phyloP scores from a whole-genome alignment of 2,797 vertebrate species.

The Siniperca undulata region DNA sequence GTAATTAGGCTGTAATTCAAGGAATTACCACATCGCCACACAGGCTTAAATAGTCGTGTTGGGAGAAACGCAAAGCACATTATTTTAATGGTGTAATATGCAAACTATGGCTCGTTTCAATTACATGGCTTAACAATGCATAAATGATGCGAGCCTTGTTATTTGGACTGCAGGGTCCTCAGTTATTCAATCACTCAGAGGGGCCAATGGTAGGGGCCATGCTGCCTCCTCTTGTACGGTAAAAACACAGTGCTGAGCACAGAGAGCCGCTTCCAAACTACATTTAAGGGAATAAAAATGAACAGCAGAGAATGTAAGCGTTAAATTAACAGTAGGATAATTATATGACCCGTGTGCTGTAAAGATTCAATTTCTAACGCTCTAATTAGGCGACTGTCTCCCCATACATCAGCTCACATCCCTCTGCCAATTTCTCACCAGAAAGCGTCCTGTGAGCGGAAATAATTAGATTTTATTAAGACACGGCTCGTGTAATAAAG shows the following conservation, averaged over 20 bases:
- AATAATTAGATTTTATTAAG: slow-evolving; percentile 88
- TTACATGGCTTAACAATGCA: slow-evolving; percentile 99
- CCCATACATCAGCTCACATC: slow-evolving; percentile 96
- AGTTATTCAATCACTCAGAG: slow-evolving; percentile 93
- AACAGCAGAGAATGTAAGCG: slow-evolving; percentile 98
- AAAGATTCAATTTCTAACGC: slow-evolving; percentile 99
- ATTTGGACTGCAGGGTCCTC: slow-evolving; percentile 92
- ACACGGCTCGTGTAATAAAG: slow-evolving; percentile 81
- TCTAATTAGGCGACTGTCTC: slow-evolving; percentile 98
- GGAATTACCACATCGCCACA: slow-evolving; percentile 97
- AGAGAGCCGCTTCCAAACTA: slow-evolving; percentile 92
- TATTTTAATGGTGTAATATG: slow-evolving; percentile 99
- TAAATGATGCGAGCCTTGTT: slow-evolving; percentile 98
- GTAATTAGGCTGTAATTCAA: slow-evolving; percentile 99
- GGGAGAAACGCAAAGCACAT: slow-evolving; percentile 98
- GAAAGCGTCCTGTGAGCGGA: slow-evolving; percentile 85
- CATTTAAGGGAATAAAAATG: slow-evolving; percentile 99
- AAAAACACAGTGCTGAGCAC: slow-evolving; percentile 88
- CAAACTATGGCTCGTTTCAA: slow-evolving; percentile 99
- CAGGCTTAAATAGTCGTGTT: slow-evolving; percentile 98
- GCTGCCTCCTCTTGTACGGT: slow-evolving; percentile 83
- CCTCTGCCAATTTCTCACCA: slow-evolving; percentile 90
- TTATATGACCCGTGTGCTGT: slow-evolving; percentile 99
- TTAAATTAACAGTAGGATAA: slow-evolving; percentile 99
- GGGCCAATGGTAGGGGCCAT: slow-evolving; percentile 84